Evolutionary conservation across 2,797 vertebrate genomes (phyloP), one percentile per base, ranked within the genome.

Genomic region (Catharus ustulatus): DNA sequence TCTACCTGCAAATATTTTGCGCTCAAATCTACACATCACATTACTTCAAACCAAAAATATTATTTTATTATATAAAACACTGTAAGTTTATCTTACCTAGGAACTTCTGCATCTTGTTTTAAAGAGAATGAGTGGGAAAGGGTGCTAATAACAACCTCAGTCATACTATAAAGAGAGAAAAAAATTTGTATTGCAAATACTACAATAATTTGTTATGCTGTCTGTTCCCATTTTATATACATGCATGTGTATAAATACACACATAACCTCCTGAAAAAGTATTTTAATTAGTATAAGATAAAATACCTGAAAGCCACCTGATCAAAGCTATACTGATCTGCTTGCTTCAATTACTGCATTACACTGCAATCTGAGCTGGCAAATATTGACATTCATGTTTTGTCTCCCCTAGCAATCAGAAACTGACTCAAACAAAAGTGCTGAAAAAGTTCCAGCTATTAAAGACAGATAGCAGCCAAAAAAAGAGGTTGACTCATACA

Each of bases 321-420:
- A 81, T 59, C 21, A 72, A 26, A 83, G 40, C 27, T 78, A 89
- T 18, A 68, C 20, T 36, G 15, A 83, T 29, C 23, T 61, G 15
- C 27, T 14, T 32, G 21, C 40, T 64, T 94, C 61, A 23, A 27
- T 48, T 78, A 61, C 26, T 79, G 20, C 42, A 59, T 46, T 72
- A 93, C 26, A 64, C 18, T 93, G 79, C 30, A 79, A 61, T 89
- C 54, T 90, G 85, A 97, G 84, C 61, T 91, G 69, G 90, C 84
- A 97, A 97, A 96, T 83, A 92, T 36, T 93, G 83, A 93, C 67
- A 90, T 94, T 96, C 84, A 84, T 57, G 89, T 40, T 66, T 82
- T 58, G 94, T 97, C 85, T 97, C 96, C 96, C 95, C 91, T 95
- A 96, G 97, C 90, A 96, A 97, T 95, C 43, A 92, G 84, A 57